Conservation (phyloP, 2,888 invertebrate genomes). For the Meandrusa payeni region DNA sequence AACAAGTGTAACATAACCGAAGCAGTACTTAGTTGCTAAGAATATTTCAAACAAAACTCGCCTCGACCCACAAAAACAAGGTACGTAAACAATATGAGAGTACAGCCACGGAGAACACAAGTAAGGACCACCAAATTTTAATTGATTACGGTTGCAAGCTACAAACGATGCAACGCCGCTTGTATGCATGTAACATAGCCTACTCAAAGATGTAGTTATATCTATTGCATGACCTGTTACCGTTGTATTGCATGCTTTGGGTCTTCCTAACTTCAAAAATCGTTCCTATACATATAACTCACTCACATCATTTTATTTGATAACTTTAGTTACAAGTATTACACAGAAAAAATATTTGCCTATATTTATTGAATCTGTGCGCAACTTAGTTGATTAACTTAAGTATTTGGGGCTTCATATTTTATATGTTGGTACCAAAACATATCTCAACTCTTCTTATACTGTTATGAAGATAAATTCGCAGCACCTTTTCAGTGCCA, state of each 20-base stretch:
- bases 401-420: constrained; percentile 4
- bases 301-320: constrained; percentile 11
- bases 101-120: neutral
- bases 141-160: constrained; percentile 32
- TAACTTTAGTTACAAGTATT: constrained; percentile 5
- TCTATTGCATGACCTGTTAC: constrained; percentile 49
- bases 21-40: too few species aligned
- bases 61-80: neutral
- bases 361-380: too few species aligned
- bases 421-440: constrained; percentile 1
- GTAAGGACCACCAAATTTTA: constrained; percentile 8
- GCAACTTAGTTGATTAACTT: too few species aligned
- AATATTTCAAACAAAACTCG: too few species aligned
- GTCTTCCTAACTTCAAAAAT: too few species aligned
- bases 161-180: constrained; percentile 69
- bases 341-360: too few species aligned
- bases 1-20: too few species aligned
- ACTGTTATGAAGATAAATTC: constrained; percentile 32
- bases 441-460: constrained; percentile 25
- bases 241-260: constrained; percentile 61
- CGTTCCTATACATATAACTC: neutral
- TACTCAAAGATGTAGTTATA: constrained; percentile 35
- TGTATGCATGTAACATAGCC: constrained; percentile 46
- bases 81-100: constrained; percentile 18
- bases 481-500: constrained; percentile 28